Evolutionary conservation across 1,140 invertebrate genomes (phyloP), one percentile per base, ranked within the genome.

Genomic region (Formica exsecta): DNA sequence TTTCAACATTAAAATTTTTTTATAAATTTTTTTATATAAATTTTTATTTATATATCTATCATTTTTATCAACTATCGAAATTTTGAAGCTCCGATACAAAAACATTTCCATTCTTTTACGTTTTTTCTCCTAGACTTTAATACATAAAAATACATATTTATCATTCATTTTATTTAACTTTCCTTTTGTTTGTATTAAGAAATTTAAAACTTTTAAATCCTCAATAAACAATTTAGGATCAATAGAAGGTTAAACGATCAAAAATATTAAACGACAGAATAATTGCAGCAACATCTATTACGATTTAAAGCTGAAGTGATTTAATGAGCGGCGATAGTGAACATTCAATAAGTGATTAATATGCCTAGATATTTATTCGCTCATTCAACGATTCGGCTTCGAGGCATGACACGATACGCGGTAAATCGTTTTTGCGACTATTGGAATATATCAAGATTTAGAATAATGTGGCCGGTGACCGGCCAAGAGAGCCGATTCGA

Each of bases 401-500:
- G 51, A 5, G n/a, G 32, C 41, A 41, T 70, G 38, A 44, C 48
- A 41, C 36, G 9, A 57, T 5, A 51, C 75, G n/a, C 38, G 48
- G 25, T 25, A 36, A 25, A 44, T 44, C 9, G 38, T 19, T 48
- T 65, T 80, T 29, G 44, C 76, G 41, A 80, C 22, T 88, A 51
- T 68, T 54, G 13, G n/a, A 3, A 48, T 64, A 71, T 48, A 76
- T 87, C 51, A 76, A 75, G 79, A 85, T 77, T 86, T 89, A 66
- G 75, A 76, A 75, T 76, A 38, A n/a, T 48, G 44, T 64, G 75
- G 62, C 29, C 87, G n/a, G 57, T 66, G 29, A 54, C 68, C 59
- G 75, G 70, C 41, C 87, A 86, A 59, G 61, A 86, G 75, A 59
- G 44, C 54, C 61, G 48, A 44, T 44, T 44, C 9, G 19, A 16